phyloP scores from a whole-genome alignment of 2,113 vertebrate genomes.

The Anas platyrhynchos region DNA sequence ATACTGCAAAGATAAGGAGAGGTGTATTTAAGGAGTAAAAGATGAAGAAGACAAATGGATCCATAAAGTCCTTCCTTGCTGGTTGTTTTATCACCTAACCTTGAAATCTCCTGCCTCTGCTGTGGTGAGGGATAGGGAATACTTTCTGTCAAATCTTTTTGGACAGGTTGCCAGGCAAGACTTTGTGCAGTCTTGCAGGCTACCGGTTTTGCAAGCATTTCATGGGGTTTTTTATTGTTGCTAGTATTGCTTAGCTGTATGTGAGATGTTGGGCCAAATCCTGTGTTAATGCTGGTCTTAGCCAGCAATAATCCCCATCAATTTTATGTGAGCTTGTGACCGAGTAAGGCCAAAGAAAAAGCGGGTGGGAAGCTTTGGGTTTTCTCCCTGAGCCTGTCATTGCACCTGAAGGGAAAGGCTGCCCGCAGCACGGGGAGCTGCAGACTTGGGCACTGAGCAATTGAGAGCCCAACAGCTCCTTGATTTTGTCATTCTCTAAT shows the following conservation, averaged over 20 bases:
- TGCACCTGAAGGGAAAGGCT: neutral
- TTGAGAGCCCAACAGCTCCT: neutral
- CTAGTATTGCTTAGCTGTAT: neutral
- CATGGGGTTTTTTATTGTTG: neutral
- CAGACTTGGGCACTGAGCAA: neutral
- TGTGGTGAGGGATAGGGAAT: neutral
- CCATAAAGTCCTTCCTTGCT: neutral
- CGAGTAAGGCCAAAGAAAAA: neutral
- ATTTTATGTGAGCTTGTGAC: neutral
- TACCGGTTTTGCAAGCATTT: neutral
- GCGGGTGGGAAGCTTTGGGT: neutral
- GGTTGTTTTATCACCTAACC: neutral
- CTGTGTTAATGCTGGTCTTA: neutral
- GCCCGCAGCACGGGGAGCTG: neutral
- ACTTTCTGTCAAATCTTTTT: neutral
- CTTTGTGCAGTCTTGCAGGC: neutral
- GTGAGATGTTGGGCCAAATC: neutral
- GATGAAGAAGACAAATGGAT: neutral
- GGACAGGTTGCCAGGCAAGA: neutral
- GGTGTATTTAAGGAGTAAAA: neutral
- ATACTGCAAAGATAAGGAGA: neutral
- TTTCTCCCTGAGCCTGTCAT: neutral
- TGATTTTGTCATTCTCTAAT: neutral
- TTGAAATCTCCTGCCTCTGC: neutral
- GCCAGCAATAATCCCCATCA: slow-evolving; percentile 4